Percentiles rank a stretch among this genome's conserved stretches.
phyloP scores from a whole-genome alignment of 2,888 invertebrate species.

The Aleiodes testaceus region DNA sequence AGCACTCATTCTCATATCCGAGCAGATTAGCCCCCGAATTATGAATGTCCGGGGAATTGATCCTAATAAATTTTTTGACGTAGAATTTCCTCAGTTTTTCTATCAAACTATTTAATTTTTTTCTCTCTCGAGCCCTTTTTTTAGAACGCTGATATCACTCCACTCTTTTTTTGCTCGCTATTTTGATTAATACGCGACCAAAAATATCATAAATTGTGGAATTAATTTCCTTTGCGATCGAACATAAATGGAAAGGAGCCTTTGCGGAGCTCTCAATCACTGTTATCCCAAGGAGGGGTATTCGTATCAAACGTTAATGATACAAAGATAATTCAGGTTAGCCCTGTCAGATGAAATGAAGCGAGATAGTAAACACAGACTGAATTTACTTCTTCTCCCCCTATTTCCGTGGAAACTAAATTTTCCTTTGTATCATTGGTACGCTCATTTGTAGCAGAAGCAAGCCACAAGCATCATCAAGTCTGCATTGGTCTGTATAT shows the following conservation, averaged over 20 bases:
- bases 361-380: not conserved
- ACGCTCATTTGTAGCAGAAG: conserved; percentile 51
- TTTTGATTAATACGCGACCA: too few relatives aligned
- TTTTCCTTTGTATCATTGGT: conserved; percentile 38
- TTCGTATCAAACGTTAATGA: conserved; percentile 68
- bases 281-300: not conserved
- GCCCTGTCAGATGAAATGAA: conserved; percentile 28
- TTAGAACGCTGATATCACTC: too few relatives aligned
- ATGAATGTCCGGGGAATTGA: too few relatives aligned
- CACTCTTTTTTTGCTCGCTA: too few relatives aligned
- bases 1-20: too few relatives aligned
- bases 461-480: conserved; percentile 46
- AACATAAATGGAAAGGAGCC: not conserved
- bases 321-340: conserved; percentile 66
- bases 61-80: too few relatives aligned
- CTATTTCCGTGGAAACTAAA: not conserved
- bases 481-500: conserved; percentile 18
- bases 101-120: too few relatives aligned
- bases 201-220: too few relatives aligned
- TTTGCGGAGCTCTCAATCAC: too few relatives aligned
- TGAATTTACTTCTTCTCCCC: not conserved
- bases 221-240: not conserved
- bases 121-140: too few relatives aligned
- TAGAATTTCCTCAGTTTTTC: too few relatives aligned
- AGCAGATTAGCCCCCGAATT: too few relatives aligned